Evolutionary conservation across 2,113 vertebrate genomes (phyloP).

Genomic region (Corythaixoides concolor): DNA sequence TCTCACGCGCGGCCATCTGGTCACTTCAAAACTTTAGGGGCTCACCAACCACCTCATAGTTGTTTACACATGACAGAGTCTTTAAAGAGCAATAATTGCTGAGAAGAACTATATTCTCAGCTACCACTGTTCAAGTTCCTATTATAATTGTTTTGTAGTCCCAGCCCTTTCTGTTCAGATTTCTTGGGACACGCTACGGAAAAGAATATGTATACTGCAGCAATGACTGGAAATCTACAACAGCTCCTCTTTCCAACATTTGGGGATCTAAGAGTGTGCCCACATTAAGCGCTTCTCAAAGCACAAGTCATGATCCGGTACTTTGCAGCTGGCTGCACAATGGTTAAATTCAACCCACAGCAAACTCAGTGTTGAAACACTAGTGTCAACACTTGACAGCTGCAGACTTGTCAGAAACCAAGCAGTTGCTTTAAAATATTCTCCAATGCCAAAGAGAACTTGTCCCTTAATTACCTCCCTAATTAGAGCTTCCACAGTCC

Average conservation of each 20-base stretch:
- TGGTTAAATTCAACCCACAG: neutral
- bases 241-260: neutral
- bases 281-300: neutral
- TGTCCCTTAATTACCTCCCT: slow-evolving; percentile 44
- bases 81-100: neutral
- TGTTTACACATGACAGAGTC: neutral
- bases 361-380: neutral
- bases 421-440: neutral
- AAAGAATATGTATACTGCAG: neutral
- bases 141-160: neutral
- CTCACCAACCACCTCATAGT: neutral
- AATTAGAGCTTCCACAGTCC: slow-evolving; percentile 20
- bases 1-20: accelerated
- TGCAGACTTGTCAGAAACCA: neutral
- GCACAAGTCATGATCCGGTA: neutral
- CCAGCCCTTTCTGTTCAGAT: neutral
- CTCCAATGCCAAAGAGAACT: neutral
- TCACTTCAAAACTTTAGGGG: neutral
- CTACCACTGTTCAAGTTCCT: neutral
- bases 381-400: neutral
- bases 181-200: neutral
- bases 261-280: neutral
- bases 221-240: neutral
- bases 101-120: neutral
- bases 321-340: neutral